phyloP scores from a whole-genome alignment of 2,888 invertebrate genomes.

The Chymomyza fuscimana region DNA sequence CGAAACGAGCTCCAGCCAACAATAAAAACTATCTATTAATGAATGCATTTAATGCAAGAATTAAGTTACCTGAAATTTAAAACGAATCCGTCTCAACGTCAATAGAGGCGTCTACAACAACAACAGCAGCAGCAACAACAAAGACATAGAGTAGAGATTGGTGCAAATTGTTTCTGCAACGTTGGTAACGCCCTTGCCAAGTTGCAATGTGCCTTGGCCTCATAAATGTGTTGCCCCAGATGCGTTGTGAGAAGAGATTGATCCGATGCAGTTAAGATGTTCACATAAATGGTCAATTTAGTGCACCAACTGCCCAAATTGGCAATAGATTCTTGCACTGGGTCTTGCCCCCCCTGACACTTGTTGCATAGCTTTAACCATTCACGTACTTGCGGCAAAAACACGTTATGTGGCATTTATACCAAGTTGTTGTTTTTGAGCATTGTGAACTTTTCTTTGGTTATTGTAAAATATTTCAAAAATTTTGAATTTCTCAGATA shows the following conservation, averaged over 20 bases:
- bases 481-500: too few relatives aligned
- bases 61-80: slow-evolving; percentile 74
- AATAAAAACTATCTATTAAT: slow-evolving; percentile 58
- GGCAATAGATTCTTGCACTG: background rate
- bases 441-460: background rate
- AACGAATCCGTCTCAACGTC: slow-evolving; percentile 49
- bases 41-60: slow-evolving; percentile 76
- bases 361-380: background rate
- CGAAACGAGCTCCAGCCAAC: background rate
- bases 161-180: background rate
- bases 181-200: background rate
- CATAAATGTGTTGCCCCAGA: background rate
- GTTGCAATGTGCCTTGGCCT: background rate
- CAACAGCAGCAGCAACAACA: slow-evolving; percentile 1
- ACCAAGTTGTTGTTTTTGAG: background rate
- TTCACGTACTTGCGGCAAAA: background rate
- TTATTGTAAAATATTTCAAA: background rate
- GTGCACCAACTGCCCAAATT: background rate
- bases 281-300: background rate
- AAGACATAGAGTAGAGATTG: background rate
- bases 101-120: slow-evolving; percentile 15
- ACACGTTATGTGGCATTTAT: background rate
- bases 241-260: background rate
- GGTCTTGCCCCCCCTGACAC: background rate
- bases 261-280: background rate